Percentiles rank a stretch among this genome's conserved stretches.
Evolutionary conservation across 2,797 vertebrate species (phyloP).

Genomic region (Coendou prehensilis): DNA sequence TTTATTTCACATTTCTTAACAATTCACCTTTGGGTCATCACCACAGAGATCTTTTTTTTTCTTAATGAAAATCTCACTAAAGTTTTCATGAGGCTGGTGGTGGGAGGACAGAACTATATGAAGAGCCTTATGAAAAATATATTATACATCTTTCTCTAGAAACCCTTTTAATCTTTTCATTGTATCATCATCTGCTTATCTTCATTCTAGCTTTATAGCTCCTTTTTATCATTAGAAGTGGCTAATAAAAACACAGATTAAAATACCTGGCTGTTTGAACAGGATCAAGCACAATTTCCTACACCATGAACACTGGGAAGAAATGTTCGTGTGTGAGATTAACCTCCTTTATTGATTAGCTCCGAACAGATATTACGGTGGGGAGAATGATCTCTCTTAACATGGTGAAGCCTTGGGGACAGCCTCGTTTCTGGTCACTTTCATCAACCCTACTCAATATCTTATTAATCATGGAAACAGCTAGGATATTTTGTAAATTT

Average conservation of each 20-base stretch:
- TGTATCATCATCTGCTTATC: constrained; percentile 64
- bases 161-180: constrained; percentile 76
- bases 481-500: not conserved
- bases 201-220: constrained; percentile 40
- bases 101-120: constrained; percentile 74
- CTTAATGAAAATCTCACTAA: constrained; percentile 81
- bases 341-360: not conserved
- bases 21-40: constrained; percentile 77
- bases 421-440: not conserved
- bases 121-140: constrained; percentile 78
- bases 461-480: not conserved
- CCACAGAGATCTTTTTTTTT: constrained; percentile 68
- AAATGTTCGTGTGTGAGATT: not conserved
- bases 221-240: constrained; percentile 60
- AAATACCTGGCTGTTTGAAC: constrained; percentile 59
- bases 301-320: not conserved
- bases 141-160: constrained; percentile 66
- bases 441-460: not conserved
- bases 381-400: not conserved
- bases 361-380: not conserved
- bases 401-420: not conserved
- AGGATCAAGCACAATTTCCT: constrained; percentile 29
- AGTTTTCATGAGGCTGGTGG: constrained; percentile 74
- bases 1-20: constrained; percentile 74
- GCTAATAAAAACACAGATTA: constrained; percentile 67